Conservation (phyloP, 2,113 vertebrate species). For the Sebastes schlegelii region DNA sequence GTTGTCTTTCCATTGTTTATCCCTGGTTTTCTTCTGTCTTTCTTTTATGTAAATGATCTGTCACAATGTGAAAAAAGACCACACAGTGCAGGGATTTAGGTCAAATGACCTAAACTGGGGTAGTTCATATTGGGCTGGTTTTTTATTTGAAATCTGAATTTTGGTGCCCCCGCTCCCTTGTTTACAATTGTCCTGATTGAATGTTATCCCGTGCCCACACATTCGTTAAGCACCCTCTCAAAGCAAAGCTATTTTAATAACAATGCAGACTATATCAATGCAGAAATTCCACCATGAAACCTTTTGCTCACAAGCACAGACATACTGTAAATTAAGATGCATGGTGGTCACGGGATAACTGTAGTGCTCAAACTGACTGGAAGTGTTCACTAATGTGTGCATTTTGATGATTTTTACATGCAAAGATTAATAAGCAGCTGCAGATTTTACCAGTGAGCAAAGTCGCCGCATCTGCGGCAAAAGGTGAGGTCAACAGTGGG, state of each 20-base stretch:
- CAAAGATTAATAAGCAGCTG: not conserved
- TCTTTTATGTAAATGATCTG: not conserved
- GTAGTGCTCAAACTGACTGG: not conserved
- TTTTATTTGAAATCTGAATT: conserved; percentile 8
- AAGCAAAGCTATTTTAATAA: not conserved
- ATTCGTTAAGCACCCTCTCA: not conserved
- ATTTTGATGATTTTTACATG: not conserved
- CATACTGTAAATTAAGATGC: not conserved
- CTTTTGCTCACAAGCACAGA: not conserved
- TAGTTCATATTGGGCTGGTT: not conserved
- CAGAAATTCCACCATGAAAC: not conserved
- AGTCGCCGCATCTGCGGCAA: conserved; percentile 25
- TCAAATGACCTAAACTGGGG: too few relatives aligned
- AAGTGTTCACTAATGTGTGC: not conserved
- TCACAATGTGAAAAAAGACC: not conserved
- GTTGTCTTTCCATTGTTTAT: conserved; percentile 8
- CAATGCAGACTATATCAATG: not conserved
- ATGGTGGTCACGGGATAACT: not conserved
- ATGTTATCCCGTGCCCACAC: not conserved
- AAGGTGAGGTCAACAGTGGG: conserved; percentile 30
- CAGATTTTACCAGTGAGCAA: not conserved
- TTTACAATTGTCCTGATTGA: conserved; percentile 4
- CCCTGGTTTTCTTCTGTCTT: not conserved
- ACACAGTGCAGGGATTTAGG: not conserved
- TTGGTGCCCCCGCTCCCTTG: not conserved